Percentiles rank a stretch among this genome's conserved stretches.
These are phyloP conservation scores for Yponomeuta evonymella DNA, from an alignment of 2,888 invertebrate genomes.

Conservation along the genomic window DNA sequence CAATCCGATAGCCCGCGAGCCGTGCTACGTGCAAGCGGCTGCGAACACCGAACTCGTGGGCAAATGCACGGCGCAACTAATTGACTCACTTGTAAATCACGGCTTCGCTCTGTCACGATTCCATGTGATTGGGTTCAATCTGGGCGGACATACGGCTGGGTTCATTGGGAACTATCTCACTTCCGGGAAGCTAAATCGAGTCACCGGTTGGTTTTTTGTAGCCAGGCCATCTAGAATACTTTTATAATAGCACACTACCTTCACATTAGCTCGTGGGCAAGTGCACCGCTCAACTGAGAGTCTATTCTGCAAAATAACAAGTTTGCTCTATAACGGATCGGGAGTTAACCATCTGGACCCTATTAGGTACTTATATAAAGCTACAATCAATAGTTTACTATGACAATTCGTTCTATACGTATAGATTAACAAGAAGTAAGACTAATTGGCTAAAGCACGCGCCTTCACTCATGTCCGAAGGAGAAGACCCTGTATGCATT, in stretches of 20 bases:
- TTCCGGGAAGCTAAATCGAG: constrained; percentile 59
- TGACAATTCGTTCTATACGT: too few relatives aligned
- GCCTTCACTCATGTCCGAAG: too few relatives aligned
- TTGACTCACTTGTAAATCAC: constrained; percentile 66
- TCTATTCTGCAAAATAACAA: too few relatives aligned
- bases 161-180: constrained; percentile 63
- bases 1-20: constrained; percentile 71
- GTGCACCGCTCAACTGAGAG: too few relatives aligned
- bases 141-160: constrained; percentile 79
- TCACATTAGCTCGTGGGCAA: background rate
- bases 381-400: too few relatives aligned
- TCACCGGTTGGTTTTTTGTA: constrained; percentile 63
- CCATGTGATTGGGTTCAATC: constrained; percentile 80
- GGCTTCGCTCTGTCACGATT: constrained; percentile 58
- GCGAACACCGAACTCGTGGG: constrained; percentile 75
- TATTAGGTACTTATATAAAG: too few relatives aligned
- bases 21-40: constrained; percentile 78
- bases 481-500: too few relatives aligned
- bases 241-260: background rate
- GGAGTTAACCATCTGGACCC: too few relatives aligned
- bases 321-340: too few relatives aligned
- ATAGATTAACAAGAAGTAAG: too few relatives aligned
- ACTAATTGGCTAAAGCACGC: too few relatives aligned
- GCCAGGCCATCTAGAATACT: too few relatives aligned
- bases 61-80: constrained; percentile 76